These are phyloP conservation scores for Oreochromis aureus DNA, from an alignment of 2,113 vertebrate species.

Conservation along the genomic window DNA sequence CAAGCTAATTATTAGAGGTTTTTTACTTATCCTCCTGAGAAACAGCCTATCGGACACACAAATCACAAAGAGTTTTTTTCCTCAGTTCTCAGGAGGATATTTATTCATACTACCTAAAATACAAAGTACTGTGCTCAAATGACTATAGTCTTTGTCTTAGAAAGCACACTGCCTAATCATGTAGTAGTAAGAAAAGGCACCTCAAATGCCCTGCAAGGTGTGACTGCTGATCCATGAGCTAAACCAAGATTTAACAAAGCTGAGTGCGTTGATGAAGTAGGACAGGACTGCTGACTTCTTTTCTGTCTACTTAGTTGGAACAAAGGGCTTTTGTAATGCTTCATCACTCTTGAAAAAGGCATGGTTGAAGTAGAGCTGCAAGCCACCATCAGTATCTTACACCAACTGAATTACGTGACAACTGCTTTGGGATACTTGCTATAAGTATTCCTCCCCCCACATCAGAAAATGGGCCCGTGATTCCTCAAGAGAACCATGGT, in stretches of 20 bases:
- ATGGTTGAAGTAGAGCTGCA: background rate
- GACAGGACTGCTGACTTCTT: conserved; percentile 32
- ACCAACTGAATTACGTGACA: conserved; percentile 14
- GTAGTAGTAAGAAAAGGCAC: background rate
- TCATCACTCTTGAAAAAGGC: conserved; percentile 14
- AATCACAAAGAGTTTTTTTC: background rate
- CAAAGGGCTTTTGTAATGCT: conserved; percentile 17
- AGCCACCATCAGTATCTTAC: background rate
- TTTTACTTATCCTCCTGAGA: background rate
- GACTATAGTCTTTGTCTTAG: background rate
- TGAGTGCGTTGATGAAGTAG: conserved; percentile 2
- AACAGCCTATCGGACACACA: background rate
- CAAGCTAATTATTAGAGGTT: background rate
- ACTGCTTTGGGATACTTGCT: conserved; percentile 7
- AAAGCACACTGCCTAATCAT: background rate
- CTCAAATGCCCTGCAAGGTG: background rate
- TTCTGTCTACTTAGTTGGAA: conserved; percentile 8
- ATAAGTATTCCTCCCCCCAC: background rate
- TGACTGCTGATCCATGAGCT: background rate
- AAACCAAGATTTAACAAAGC: background rate
- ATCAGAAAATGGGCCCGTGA: background rate
- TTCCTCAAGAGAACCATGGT: background rate
- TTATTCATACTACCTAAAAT: background rate
- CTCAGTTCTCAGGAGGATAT: background rate
- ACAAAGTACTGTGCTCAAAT: background rate